A percentile compares a stretch with the other conserved stretches of the same genome.
These are phyloP conservation scores for Cyrtodaria siliqua DNA, from an alignment of 2,888 invertebrate species.

Conservation along the genomic window DNA sequence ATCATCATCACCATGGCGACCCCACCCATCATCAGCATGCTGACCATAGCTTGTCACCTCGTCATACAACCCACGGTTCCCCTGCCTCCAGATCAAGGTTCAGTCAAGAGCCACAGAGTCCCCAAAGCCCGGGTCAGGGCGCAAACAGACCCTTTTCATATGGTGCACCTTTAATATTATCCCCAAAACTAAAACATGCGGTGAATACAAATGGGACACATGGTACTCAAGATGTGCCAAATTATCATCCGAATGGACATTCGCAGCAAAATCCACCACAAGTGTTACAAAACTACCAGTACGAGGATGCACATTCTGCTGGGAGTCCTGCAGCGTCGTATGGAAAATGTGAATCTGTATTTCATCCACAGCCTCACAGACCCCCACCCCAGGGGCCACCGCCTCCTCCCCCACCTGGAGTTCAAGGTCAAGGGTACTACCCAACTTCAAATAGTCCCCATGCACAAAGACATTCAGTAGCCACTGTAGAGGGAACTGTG, in stretches of 20 bases:
- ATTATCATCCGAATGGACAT: slow-evolving; percentile 43
- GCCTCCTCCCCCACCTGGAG: slow-evolving; percentile 56
- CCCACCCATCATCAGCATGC: slow-evolving; percentile 13
- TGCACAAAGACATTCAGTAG: slow-evolving; percentile 53
- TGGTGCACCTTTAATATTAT: slow-evolving; percentile 54
- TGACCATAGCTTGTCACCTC: slow-evolving; percentile 36
- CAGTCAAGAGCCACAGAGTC: slow-evolving; percentile 57
- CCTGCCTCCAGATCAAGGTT: slow-evolving; percentile 40
- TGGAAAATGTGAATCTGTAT: slow-evolving; percentile 59
- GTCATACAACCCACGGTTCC: slow-evolving; percentile 51
- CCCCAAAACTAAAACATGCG: slow-evolving; percentile 46
- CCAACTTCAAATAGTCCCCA: slow-evolving; percentile 43
- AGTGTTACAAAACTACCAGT: slow-evolving; percentile 42
- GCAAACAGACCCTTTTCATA: slow-evolving; percentile 71
- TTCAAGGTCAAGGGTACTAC: slow-evolving; percentile 27
- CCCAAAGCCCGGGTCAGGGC: slow-evolving; percentile 56
- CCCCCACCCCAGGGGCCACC: slow-evolving; percentile 59
- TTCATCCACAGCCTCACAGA: slow-evolving; percentile 54
- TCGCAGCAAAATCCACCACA: slow-evolving; percentile 13
- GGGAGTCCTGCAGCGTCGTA: slow-evolving; percentile 52
- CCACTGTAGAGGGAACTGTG: slow-evolving; percentile 24
- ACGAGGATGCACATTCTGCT: slow-evolving; percentile 27
- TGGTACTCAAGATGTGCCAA: slow-evolving; percentile 11
- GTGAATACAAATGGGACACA: slow-evolving; percentile 12
- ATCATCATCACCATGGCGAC: slow-evolving; percentile 33